Evolutionary conservation across 53 echinoderm and acorn worm species (phyloP).

Genomic region (Echinometra lucunter): DNA sequence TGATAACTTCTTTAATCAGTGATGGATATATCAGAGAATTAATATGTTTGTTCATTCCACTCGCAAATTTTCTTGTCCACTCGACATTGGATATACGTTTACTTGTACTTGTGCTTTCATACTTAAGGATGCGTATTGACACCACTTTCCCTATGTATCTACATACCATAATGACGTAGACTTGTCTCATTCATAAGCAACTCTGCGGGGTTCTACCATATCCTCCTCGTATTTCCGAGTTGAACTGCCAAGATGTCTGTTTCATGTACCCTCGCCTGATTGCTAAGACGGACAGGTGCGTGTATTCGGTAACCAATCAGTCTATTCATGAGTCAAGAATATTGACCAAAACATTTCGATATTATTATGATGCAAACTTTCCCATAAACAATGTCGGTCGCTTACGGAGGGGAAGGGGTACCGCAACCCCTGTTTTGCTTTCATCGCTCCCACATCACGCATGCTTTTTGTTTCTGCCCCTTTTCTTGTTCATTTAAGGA

Average conservation of each 20-base stretch:
- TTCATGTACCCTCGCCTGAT: not conserved
- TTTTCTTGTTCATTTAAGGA: too few species aligned
- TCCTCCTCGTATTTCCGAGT: not conserved
- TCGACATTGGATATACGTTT: not conserved
- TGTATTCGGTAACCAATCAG: not conserved
- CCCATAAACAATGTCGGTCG: not conserved
- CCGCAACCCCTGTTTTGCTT: not conserved
- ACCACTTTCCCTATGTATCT: not conserved
- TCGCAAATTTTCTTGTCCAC: not conserved
- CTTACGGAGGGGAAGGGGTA: too few species aligned
- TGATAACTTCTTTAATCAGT: too few species aligned
- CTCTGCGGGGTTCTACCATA: not conserved
- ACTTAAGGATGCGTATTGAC: not conserved
- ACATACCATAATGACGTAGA: not conserved
- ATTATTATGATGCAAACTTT: not conserved
- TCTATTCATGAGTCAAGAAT: not conserved
- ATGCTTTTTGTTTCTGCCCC: too few species aligned
- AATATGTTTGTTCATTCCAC: not conserved
- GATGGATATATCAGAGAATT: not conserved
- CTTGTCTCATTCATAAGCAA: not conserved
- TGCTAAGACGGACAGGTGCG: not conserved
- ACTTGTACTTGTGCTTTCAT: not conserved
- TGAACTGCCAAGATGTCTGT: not conserved
- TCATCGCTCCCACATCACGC: not conserved
- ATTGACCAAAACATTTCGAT: not conserved